A percentile compares a stretch with the other conserved stretches of the same genome.
phyloP scores from a whole-genome alignment of 2,797 vertebrate genomes.

The Prionace glauca region DNA sequence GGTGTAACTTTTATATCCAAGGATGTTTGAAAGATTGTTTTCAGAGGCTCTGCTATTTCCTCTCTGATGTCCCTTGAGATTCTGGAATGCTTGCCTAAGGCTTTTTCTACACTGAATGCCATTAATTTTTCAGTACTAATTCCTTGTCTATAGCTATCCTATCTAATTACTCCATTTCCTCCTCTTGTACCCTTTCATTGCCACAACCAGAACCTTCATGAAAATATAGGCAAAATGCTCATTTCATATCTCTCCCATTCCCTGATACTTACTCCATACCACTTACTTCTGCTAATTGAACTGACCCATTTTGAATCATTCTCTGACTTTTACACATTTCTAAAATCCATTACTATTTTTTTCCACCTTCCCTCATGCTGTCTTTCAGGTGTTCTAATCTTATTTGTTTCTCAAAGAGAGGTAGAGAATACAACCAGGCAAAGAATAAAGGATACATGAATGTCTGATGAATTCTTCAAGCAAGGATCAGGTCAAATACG shows the following conservation, averaged over 20 bases:
- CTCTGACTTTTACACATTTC: neutral
- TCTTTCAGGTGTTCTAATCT: neutral
- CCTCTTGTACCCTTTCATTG: conserved; percentile 2
- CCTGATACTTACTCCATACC: neutral
- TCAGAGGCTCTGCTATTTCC: conserved; percentile 20
- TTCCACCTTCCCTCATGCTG: neutral
- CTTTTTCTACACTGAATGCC: neutral
- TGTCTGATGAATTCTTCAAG: no score
- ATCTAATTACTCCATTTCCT: conserved; percentile 28
- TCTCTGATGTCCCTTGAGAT: conserved; percentile 6
- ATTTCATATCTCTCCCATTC: neutral
- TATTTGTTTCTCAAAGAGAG: neutral
- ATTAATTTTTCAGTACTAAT: conserved; percentile 34
- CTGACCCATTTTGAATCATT: neutral
- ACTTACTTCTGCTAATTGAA: neutral
- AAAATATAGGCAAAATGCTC: neutral
- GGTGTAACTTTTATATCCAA: neutral
- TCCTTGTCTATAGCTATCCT: conserved; percentile 29
- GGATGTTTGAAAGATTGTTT: conserved; percentile 20
- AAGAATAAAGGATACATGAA: neutral
- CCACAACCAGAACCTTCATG: neutral
- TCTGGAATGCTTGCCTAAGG: conserved; percentile 23
- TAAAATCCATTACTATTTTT: neutral
- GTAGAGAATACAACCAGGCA: neutral
- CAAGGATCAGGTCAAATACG: no score